Percentiles rank a stretch among this genome's conserved stretches.
phyloP scores from a whole-genome alignment of 2,888 invertebrate genomes.

The Eilema depressum region DNA sequence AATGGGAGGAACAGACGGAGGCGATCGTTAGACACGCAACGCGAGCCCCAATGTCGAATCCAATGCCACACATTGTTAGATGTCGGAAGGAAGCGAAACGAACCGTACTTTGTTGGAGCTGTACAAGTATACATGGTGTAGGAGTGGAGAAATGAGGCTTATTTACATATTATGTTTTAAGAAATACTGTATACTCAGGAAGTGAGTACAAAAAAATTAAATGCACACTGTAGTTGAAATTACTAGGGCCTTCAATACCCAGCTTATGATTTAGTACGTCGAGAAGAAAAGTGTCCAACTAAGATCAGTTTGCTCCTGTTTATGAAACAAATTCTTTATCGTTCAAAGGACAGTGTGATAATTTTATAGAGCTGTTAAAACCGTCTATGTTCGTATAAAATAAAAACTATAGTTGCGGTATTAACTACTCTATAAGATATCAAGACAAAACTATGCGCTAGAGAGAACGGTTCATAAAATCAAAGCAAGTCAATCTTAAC shows the following conservation, averaged over 20 bases:
- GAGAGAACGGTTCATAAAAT: background rate
- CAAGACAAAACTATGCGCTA: no score
- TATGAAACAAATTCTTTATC: background rate
- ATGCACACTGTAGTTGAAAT: background rate
- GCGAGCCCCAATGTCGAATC: constrained; percentile 80
- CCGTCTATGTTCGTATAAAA: background rate
- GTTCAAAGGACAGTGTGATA: background rate
- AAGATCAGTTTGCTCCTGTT: no score
- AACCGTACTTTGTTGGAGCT: constrained; percentile 72
- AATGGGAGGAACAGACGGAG: constrained; percentile 80
- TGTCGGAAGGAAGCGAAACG: constrained; percentile 79
- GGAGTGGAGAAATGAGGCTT: constrained; percentile 43
- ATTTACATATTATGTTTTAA: constrained; percentile 3
- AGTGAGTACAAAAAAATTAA: background rate
- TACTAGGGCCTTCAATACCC: background rate
- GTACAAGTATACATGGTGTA: constrained; percentile 55
- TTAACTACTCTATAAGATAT: no score
- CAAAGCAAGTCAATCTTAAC: background rate
- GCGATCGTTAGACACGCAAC: constrained; percentile 79
- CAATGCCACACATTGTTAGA: constrained; percentile 84
- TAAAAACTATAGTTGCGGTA: no score
- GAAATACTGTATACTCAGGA: background rate
- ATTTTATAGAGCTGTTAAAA: background rate
- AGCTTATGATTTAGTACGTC: background rate
- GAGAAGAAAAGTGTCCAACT: background rate